A percentile compares a stretch with the other conserved stretches of the same genome.
phyloP scores from a whole-genome alignment of 2,113 vertebrate species.

The Heptranchias perlo region DNA sequence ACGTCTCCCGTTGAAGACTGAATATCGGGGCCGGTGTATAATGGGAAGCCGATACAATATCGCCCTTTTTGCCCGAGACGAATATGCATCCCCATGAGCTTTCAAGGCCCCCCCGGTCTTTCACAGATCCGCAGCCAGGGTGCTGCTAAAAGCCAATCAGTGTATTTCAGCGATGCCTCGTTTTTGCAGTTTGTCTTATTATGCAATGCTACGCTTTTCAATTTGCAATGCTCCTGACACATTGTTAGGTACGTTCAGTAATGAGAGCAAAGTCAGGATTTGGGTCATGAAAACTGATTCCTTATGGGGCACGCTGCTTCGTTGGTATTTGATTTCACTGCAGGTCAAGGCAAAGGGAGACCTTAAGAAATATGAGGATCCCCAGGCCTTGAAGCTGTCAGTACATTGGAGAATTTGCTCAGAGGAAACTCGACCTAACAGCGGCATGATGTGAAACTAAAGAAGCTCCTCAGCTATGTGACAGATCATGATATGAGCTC shows the following conservation, averaged over 20 bases:
- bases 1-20: no score
- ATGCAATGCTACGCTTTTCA: neutral
- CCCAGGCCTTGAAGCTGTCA: slow-evolving; percentile 48
- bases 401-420: slow-evolving; percentile 46
- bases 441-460: slow-evolving; percentile 51
- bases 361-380: slow-evolving; percentile 53
- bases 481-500: neutral
- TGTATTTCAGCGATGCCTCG: neutral
- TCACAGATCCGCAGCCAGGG: neutral
- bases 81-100: neutral
- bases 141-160: neutral
- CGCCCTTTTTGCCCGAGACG: neutral
- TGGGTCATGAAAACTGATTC: slow-evolving; percentile 41
- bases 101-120: neutral
- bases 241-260: neutral
- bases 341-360: slow-evolving; percentile 51
- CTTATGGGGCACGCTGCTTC: slow-evolving; percentile 50
- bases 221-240: neutral
- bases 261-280: neutral
- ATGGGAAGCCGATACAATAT: no score
- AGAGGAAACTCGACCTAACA: slow-evolving; percentile 46
- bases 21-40: no score
- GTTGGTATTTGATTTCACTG: slow-evolving; percentile 53
- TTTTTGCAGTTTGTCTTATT: neutral
- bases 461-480: slow-evolving; percentile 41